These are phyloP conservation scores for Ammospiza caudacuta DNA, from an alignment of 2,113 vertebrate genomes.

Conservation along the genomic window DNA sequence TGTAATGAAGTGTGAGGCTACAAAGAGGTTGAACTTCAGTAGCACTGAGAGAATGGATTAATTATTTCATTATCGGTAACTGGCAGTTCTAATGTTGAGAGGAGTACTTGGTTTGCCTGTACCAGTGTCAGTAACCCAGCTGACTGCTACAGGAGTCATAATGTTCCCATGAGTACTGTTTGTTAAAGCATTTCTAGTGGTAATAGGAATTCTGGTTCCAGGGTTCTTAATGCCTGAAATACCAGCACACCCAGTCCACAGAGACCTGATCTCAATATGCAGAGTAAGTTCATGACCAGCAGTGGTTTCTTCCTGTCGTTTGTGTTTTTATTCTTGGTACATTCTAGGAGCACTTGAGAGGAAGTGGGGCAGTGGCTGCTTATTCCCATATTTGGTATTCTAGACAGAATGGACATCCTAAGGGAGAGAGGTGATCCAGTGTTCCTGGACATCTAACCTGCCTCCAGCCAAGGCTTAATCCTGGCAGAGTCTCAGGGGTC, in stretches of 20 bases:
- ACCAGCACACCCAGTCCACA: conserved; percentile 68
- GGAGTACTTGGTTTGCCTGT: neutral
- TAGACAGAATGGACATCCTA: neutral
- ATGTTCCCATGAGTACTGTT: conserved; percentile 18
- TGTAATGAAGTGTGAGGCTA: conserved; percentile 1
- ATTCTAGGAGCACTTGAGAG: conserved; percentile 60
- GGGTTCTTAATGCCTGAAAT: conserved; percentile 68
- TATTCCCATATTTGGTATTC: conserved; percentile 52
- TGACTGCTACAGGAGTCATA: neutral
- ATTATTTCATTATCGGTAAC: neutral
- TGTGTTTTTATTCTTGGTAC: conserved; percentile 38
- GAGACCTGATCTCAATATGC: conserved; percentile 62
- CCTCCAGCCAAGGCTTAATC: neutral
- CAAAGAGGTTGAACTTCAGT: neutral
- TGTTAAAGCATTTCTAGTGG: conserved; percentile 45
- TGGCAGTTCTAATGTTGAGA: neutral
- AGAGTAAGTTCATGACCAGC: conserved; percentile 31
- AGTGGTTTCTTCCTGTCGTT: conserved; percentile 70
- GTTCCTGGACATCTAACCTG: neutral
- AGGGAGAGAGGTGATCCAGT: neutral
- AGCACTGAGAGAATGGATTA: neutral
- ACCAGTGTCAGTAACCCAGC: neutral
- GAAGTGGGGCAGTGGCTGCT: conserved; percentile 23
- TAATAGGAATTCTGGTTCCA: conserved; percentile 64
- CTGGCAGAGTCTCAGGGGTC: neutral